Conservation (phyloP, 35 echinoderm and acorn worm genomes). For the Nesometra sesokonis region DNA sequence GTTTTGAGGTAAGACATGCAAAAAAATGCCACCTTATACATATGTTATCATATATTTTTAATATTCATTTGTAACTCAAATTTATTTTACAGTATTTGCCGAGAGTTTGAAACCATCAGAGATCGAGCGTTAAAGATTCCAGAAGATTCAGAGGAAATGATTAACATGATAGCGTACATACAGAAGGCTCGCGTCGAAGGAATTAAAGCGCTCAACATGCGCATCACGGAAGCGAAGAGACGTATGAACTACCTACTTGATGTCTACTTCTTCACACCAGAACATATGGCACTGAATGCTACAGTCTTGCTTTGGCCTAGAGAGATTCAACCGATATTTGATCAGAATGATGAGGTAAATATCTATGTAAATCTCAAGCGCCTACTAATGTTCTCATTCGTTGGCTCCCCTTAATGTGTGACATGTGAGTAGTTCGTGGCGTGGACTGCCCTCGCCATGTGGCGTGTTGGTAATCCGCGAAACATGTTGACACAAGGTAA, state of each 20-base stretch:
- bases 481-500: no score
- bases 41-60: no score
- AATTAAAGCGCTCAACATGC: slow-evolving; percentile 57
- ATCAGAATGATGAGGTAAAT: slow-evolving; percentile 91
- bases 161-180: slow-evolving; percentile 86
- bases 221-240: slow-evolving; percentile 55
- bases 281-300: slow-evolving; percentile 86
- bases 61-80: neutral
- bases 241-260: slow-evolving; percentile 87
- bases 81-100: slow-evolving; percentile 59
- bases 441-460: no score
- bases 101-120: slow-evolving; percentile 94
- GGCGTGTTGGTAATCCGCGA: no score
- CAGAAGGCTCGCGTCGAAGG: slow-evolving; percentile 85
- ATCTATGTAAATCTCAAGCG: no score
- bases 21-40: no score
- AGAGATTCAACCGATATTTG: slow-evolving; percentile 85
- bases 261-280: slow-evolving; percentile 78
- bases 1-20: no score
- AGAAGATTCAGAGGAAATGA: slow-evolving; percentile 82
- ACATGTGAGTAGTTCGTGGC: no score
- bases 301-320: slow-evolving; percentile 75
- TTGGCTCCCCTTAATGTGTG: no score
- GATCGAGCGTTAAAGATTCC: slow-evolving; percentile 78
- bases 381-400: no score